A percentile compares a stretch with the other conserved stretches of the same genome.
These are phyloP conservation scores for Diarsia brunnea DNA, from an alignment of 2,888 invertebrate genomes.

Conservation along the genomic window DNA sequence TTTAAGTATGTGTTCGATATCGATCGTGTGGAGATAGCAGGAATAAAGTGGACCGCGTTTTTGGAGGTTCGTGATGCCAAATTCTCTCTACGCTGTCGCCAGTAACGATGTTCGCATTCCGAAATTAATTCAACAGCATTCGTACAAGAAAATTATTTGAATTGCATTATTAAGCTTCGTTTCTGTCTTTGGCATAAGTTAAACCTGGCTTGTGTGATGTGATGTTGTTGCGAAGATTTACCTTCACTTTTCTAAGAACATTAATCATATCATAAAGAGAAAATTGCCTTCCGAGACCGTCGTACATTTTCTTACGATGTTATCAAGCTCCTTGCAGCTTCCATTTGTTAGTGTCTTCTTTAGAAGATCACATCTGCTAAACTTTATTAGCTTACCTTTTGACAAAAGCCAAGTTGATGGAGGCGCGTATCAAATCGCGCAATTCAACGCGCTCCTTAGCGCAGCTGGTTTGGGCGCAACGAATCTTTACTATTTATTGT, in stretches of 20 bases:
- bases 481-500: constrained; percentile 89
- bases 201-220: constrained; percentile 26
- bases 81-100: constrained; percentile 77
- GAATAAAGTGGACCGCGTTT: constrained; percentile 79
- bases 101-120: constrained; percentile 79
- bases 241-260: constrained; percentile 62
- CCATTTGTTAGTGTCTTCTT: constrained; percentile 89
- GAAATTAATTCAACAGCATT: constrained; percentile 75
- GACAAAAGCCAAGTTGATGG: constrained; percentile 88
- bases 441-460: constrained; percentile 87
- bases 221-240: constrained; percentile 33
- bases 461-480: constrained; percentile 88
- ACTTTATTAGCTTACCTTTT: constrained; percentile 88
- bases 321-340: constrained; percentile 78
- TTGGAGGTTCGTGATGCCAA: constrained; percentile 73
- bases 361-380: constrained; percentile 90
- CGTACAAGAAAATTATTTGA: constrained; percentile 66
- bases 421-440: constrained; percentile 89
- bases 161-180: constrained; percentile 66
- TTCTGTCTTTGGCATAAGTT: constrained; percentile 27
- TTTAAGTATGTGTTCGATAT: constrained; percentile 80
- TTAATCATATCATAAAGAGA: constrained; percentile 79
- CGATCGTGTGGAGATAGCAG: constrained; percentile 87
- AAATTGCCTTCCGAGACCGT: constrained; percentile 78
- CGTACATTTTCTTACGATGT: constrained; percentile 77